Evolutionary conservation across 2,888 invertebrate species (phyloP), one percentile per base, ranked within the genome.

Genomic region (Timandra comae): DNA sequence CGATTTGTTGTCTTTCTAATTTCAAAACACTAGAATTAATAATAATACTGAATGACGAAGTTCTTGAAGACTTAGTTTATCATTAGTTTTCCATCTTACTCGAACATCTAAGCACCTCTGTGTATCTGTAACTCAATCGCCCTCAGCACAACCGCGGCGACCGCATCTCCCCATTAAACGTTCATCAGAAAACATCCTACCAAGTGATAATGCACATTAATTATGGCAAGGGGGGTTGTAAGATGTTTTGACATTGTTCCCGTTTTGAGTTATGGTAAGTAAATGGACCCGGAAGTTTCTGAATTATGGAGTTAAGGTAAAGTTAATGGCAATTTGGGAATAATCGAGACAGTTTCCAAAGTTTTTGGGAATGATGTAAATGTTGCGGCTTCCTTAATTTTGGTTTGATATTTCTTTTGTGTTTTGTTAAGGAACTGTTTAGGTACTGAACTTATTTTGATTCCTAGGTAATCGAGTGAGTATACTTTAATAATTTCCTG

Each of bases 201-300:
- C 24, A 69, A 69, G 67, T 75, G 75, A 71, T 78, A 78, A 79
- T 74, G 68, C 63, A 60, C 72, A 76, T 76, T 74, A 72, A 78
- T 76, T 75, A 71, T 71, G 56, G 58, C 54, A 35, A 51, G 48
- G 52, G 55, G n/a, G 44, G 53, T 50, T 53, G 63, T 52, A 68
- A 70, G 70, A 66, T 71, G 69, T 69, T 70, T 64, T 70, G 73
- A 75, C 76, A 73, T 62, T 58, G 55, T 61, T 41, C 52, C 49
- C 57, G 53, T 54, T 65, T 61, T 62, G 66, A 70, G 66, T 70
- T 68, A 68, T 57, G 56, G 48, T 63, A 55, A 65, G 61, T 63
- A 64, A 64, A 59, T 59, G 57, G 55, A 52, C 52, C 39, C 26
- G 38, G 49, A 49, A 49, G 49, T 54, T 55, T 29, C 26, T 30